These are phyloP conservation scores for Zoanthus solanderi DNA, from an alignment of 92 coral and sea anemone genomes.

Conservation along the genomic window DNA sequence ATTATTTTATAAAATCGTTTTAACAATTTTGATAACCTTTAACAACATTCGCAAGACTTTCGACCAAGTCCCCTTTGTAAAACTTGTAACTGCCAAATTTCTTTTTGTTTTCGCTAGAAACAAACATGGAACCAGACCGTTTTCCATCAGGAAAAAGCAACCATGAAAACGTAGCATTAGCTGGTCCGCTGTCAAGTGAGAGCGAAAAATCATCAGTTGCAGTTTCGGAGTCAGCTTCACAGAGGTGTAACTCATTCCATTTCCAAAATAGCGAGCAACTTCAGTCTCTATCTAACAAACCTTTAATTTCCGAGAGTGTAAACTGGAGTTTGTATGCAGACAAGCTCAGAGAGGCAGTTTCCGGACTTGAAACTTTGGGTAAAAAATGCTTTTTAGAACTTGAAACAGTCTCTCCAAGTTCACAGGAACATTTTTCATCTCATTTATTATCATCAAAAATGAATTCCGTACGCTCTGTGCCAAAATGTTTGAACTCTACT, in stretches of 20 bases:
- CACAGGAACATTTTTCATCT: background rate
- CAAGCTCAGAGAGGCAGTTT: constrained; percentile 22
- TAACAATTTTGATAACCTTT: too few relatives aligned
- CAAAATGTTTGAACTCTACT: background rate
- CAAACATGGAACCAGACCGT: background rate
- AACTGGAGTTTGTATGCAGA: constrained; percentile 23
- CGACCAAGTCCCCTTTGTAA: too few relatives aligned
- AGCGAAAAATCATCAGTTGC: background rate
- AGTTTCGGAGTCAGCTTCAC: background rate
- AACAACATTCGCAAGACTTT: too few relatives aligned
- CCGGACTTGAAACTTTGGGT: constrained; percentile 17
- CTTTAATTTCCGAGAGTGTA: background rate
- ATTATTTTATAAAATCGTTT: too few relatives aligned
- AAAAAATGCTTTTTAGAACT: background rate
- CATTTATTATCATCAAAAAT: background rate
- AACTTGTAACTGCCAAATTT: too few relatives aligned
- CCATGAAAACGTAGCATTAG: background rate
- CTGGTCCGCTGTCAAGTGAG: background rate
- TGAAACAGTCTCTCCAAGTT: background rate
- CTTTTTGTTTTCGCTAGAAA: background rate
- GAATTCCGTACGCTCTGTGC: background rate
- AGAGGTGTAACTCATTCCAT: background rate
- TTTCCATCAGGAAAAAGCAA: background rate
- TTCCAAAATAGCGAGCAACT: background rate
- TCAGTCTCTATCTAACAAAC: background rate